Percentiles rank a stretch among this genome's conserved stretches.
These are phyloP conservation scores for Halcyon malimbica DNA, from an alignment of 2,113 vertebrate genomes.

Conservation along the genomic window DNA sequence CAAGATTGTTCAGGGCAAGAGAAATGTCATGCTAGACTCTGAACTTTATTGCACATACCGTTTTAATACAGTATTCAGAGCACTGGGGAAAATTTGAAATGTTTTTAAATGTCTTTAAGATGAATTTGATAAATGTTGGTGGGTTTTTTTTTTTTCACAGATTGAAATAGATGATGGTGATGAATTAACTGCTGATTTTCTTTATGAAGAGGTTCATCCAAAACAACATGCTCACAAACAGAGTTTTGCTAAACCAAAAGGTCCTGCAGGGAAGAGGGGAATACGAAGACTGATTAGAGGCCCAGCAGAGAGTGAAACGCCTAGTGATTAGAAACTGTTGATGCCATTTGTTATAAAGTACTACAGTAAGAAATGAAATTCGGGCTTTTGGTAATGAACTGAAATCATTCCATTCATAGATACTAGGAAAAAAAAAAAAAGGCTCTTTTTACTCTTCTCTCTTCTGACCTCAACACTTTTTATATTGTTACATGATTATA, in stretches of 20 bases:
- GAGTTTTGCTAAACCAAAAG: slow-evolving; percentile 94
- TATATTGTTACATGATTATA: slow-evolving; percentile 12
- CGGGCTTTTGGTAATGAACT: slow-evolving; percentile 68
- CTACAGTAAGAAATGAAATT: slow-evolving; percentile 36
- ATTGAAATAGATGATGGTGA: slow-evolving; percentile 96
- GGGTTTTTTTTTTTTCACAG: slow-evolving; percentile 64
- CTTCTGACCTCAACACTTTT: slow-evolving; percentile 31
- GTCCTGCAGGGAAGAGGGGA: slow-evolving; percentile 91
- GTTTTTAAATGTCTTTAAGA: not conserved
- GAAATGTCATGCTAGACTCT: not conserved
- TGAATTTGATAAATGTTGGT: not conserved
- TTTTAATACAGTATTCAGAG: not conserved
- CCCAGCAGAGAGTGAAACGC: slow-evolving; percentile 83
- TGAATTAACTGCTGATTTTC: slow-evolving; percentile 91
- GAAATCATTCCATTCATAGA: slow-evolving; percentile 73
- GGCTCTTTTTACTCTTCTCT: slow-evolving; percentile 27
- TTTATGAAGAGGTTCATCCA: slow-evolving; percentile 97
- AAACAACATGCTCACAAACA: slow-evolving; percentile 96
- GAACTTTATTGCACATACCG: not conserved
- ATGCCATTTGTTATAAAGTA: not conserved
- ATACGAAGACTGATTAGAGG: slow-evolving; percentile 89
- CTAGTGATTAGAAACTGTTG: slow-evolving; percentile 72
- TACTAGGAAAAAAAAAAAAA: not conserved
- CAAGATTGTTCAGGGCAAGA: not conserved
- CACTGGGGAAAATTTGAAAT: not conserved